A percentile compares a stretch with the other conserved stretches of the same genome.
phyloP scores from a whole-genome alignment of 2,113 vertebrate genomes.

The Zosterops borbonicus region DNA sequence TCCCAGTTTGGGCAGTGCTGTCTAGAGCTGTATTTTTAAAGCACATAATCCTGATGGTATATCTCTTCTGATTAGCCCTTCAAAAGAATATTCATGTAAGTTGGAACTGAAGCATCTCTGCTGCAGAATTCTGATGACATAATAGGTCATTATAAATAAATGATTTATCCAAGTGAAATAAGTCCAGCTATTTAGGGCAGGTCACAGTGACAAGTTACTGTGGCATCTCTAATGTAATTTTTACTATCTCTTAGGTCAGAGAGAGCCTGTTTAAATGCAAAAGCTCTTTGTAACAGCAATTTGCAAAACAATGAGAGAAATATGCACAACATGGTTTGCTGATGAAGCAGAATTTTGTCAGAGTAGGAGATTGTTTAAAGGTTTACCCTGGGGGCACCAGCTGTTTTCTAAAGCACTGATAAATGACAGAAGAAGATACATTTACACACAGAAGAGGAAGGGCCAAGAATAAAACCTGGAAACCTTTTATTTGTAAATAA shows the following conservation, averaged over 20 bases:
- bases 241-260: background rate
- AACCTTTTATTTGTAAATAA: background rate
- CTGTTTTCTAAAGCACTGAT: slow-evolving; percentile 3
- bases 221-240: background rate
- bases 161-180: slow-evolving; percentile 11
- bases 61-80: slow-evolving; percentile 29
- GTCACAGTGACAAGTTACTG: background rate
- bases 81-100: background rate
- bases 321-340: background rate
- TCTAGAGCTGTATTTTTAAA: background rate
- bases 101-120: background rate
- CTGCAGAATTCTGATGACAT: background rate
- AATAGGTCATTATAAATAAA: background rate
- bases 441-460: background rate
- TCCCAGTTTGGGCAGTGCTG: background rate
- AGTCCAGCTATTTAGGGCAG: slow-evolving; percentile 10
- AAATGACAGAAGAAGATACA: background rate
- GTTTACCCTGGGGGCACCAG: background rate
- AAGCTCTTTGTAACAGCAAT: slow-evolving; percentile 12
- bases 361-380: background rate
- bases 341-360: slow-evolving; percentile 17
- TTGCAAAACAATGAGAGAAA: slow-evolving; percentile 18
- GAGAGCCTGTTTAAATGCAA: slow-evolving; percentile 10
- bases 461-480: background rate
- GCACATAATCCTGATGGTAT: background rate